Evolutionary conservation across 1,140 invertebrate species (phyloP).

Genomic region (Temnothorax curvispinosus): DNA sequence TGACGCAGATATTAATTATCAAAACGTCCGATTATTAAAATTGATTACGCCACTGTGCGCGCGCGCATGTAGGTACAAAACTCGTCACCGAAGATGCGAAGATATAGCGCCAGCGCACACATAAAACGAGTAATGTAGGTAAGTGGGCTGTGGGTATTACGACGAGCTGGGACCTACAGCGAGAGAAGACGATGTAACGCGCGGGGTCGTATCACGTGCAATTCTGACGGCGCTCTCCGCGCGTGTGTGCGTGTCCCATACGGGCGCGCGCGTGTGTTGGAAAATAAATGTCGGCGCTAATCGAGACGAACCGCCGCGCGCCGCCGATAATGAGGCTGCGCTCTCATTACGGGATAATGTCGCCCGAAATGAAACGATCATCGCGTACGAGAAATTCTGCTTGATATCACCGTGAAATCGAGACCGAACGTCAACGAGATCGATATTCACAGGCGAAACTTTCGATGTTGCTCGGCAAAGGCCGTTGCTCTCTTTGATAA

Average conservation of each 20-base stretch:
- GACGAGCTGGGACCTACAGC: conserved; percentile 74
- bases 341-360: conserved; percentile 45
- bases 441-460: conserved; percentile 47
- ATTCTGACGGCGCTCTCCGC: conserved; percentile 30
- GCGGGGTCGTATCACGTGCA: conserved; percentile 59
- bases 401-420: conserved; percentile 18
- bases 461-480: conserved; percentile 24
- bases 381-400: conserved; percentile 13
- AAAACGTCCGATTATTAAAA: conserved; percentile 51
- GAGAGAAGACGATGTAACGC: conserved; percentile 71
- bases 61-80: neutral
- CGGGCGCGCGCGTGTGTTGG: neutral
- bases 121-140: conserved; percentile 83
- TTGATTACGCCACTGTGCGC: conserved; percentile 54
- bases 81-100: conserved; percentile 10
- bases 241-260: neutral
- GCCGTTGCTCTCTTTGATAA: neutral
- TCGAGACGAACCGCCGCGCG: conserved; percentile 58
- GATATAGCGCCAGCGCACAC: conserved; percentile 17
- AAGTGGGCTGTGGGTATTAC: conserved; percentile 84
- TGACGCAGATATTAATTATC: conserved; percentile 27
- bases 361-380: conserved; percentile 39
- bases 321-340: conserved; percentile 59
- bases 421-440: conserved; percentile 30
- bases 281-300: conserved; percentile 60